phyloP scores from a whole-genome alignment of 2,113 vertebrate genomes.

The Daboia siamensis region DNA sequence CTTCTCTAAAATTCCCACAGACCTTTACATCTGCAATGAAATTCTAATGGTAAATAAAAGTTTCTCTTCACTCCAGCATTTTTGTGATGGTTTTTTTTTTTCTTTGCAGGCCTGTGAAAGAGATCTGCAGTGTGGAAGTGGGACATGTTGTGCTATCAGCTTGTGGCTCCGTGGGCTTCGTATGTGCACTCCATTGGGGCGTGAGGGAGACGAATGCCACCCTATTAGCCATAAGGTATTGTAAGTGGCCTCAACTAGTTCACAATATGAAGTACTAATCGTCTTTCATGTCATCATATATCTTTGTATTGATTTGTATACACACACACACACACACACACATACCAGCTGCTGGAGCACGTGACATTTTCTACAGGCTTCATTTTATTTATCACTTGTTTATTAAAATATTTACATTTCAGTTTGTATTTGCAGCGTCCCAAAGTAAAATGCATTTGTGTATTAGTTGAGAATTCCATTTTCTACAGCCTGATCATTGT shows the following conservation, averaged over 20 bases:
- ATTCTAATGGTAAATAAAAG: accelerated
- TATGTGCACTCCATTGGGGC: slow-evolving; percentile 85
- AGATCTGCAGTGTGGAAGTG: slow-evolving; percentile 80
- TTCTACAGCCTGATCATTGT: neutral
- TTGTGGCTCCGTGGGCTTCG: slow-evolving; percentile 87
- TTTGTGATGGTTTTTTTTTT: neutral
- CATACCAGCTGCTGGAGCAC: neutral
- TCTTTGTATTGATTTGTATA: neutral
- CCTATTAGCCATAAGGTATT: slow-evolving; percentile 87
- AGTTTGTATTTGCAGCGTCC: neutral
- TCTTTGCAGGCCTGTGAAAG: slow-evolving; percentile 80
- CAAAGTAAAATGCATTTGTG: neutral
- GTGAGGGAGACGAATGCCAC: slow-evolving; percentile 86
- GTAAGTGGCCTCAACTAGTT: accelerated
- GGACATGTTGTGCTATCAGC: slow-evolving; percentile 88
- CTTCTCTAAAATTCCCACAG: neutral
- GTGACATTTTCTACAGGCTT: neutral
- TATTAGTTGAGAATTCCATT: neutral
- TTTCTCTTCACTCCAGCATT: neutral
- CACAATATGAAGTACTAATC: neutral
- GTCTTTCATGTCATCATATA: neutral
- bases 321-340: no score
- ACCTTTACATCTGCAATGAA: neutral
- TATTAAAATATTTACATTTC: neutral
- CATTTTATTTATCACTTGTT: neutral